phyloP scores from a whole-genome alignment of 2,113 vertebrate species.

The Lontra canadensis region DNA sequence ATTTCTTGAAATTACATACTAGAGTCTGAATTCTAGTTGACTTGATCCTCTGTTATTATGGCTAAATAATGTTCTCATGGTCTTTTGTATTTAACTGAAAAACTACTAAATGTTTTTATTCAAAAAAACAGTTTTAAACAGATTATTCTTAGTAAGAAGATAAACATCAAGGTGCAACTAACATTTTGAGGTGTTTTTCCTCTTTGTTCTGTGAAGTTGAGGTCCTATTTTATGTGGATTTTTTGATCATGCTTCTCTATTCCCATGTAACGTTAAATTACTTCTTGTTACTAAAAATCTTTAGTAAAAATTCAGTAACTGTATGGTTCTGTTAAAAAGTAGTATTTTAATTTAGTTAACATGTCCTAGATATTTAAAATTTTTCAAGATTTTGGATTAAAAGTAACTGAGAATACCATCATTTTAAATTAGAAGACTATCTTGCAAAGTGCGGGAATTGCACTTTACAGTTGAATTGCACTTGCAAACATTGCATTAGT shows the following conservation, averaged over 20 bases:
- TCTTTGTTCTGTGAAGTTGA: background rate
- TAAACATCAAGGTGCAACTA: background rate
- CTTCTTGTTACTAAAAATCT: background rate
- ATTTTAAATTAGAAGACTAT: background rate
- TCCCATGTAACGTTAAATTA: background rate
- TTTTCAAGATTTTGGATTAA: constrained; percentile 30
- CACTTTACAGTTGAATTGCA: background rate
- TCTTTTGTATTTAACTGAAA: background rate
- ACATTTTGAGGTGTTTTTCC: background rate
- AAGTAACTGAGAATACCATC: background rate
- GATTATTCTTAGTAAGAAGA: background rate
- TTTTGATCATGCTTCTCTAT: background rate
- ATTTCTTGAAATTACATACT: background rate
- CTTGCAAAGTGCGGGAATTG: background rate
- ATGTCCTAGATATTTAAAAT: background rate
- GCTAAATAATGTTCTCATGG: background rate
- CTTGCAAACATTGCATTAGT: background rate
- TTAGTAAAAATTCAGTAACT: background rate
- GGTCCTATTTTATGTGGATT: background rate
- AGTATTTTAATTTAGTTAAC: background rate
- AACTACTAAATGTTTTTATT: background rate
- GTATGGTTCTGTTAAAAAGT: background rate
- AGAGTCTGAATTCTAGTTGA: background rate
- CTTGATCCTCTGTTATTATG: background rate
- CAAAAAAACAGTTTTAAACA: background rate